Conservation (phyloP, 2,888 invertebrate species). For the Cantharis rustica region DNA sequence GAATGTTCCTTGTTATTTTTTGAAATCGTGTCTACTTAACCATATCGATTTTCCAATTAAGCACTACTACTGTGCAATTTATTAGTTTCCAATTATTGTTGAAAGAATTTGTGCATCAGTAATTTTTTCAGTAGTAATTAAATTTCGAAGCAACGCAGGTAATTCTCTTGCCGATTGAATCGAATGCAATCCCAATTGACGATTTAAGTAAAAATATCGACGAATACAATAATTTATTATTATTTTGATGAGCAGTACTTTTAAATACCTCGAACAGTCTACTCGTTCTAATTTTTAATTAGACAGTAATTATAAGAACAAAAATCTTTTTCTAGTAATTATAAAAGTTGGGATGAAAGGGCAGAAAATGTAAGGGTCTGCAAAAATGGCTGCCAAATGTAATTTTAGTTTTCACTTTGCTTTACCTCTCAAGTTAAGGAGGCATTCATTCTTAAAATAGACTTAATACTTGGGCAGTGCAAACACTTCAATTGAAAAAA, state of each 20-base stretch:
- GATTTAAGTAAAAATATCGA: not conserved
- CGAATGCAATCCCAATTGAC: not conserved
- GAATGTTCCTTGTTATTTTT: not conserved
- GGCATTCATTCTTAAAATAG: slow-evolving; percentile 13
- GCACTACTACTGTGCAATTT: not conserved
- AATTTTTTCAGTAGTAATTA: not conserved
- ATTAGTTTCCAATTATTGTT: not conserved
- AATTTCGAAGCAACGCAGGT: not conserved
- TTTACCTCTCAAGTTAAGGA: slow-evolving; percentile 6
- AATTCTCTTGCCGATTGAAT: not conserved
- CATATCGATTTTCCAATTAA: not conserved
- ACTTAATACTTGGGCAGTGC: slow-evolving; percentile 13
- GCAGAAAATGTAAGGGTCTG: not conserved
- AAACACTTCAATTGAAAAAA: slow-evolving; percentile 24
- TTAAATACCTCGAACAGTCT: not conserved
- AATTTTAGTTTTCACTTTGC: not conserved
- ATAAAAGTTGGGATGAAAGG: not conserved
- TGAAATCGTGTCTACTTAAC: not conserved
- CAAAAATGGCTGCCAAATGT: not conserved
- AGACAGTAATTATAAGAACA: not conserved
- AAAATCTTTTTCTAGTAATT: not conserved
- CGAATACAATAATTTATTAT: not conserved
- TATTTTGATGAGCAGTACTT: not conserved
- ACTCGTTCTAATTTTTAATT: too few relatives aligned
- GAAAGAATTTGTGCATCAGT: not conserved